Percentiles rank a stretch among this genome's conserved stretches.
These are phyloP conservation scores for Philypnodon macrostomus DNA, from an alignment of 2,797 vertebrate genomes.

Conservation along the genomic window DNA sequence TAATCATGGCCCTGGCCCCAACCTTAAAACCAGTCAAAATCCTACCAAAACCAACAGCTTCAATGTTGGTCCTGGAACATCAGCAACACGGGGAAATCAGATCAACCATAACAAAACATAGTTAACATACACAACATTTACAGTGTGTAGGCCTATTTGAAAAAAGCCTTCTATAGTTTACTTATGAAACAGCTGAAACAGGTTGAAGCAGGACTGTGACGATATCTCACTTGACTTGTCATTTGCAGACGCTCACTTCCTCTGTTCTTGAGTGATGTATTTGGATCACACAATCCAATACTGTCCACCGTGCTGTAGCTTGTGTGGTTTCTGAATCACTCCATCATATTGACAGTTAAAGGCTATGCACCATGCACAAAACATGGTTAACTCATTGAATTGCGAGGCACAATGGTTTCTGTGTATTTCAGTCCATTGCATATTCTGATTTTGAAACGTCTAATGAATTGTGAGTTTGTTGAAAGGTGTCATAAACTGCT, in stretches of 20 bases:
- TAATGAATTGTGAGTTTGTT: not conserved
- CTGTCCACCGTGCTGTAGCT: conserved; percentile 14
- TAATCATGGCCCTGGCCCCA: too few relatives aligned
- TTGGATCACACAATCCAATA: conserved; percentile 39
- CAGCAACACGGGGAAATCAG: too few relatives aligned
- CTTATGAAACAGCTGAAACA: too few relatives aligned
- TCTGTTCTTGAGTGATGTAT: conserved; percentile 24
- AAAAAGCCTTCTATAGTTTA: too few relatives aligned
- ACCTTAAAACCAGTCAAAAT: too few relatives aligned
- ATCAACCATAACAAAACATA: too few relatives aligned
- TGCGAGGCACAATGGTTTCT: not conserved
- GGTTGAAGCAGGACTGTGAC: conserved; percentile 10
- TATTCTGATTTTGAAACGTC: too few relatives aligned
- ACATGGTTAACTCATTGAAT: not conserved
- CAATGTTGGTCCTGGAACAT: too few relatives aligned
- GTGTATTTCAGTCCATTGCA: too few relatives aligned
- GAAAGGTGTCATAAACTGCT: conserved; percentile 12
- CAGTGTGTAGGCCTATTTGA: too few relatives aligned
- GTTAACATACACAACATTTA: too few relatives aligned
- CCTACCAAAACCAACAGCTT: too few relatives aligned
- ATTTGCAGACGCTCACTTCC: not conserved
- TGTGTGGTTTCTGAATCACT: conserved; percentile 30
- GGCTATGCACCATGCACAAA: conserved; percentile 36
- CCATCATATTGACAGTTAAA: conserved; percentile 61
- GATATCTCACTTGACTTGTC: not conserved